Evolutionary conservation across 2,113 vertebrate species (phyloP), one percentile per base, ranked within the genome.

Genomic region (Limanda limanda): DNA sequence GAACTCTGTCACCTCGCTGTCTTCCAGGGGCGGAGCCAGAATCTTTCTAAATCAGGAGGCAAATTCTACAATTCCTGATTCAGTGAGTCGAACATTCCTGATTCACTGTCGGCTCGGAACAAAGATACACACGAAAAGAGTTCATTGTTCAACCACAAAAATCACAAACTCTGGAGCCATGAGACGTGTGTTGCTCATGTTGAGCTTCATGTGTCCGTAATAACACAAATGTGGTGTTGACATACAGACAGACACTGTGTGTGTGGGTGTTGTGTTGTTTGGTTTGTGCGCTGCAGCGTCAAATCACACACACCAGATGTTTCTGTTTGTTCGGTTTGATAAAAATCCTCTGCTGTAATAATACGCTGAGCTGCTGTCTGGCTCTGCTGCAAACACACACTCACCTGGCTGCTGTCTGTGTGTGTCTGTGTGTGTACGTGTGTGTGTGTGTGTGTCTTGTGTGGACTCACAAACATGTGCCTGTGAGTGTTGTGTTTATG

Each of bases 251-350:
- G 61, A 42, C 51, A 52, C 51, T 20, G 18, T 52, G 18, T n/a
- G 45, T 48, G 14, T 48, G 45, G 17, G 45, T 47, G 23, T 51
- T 40, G 57, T 74, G 65, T 35, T 84, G 84, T 85, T 89, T 80
- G 67, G 62, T 83, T 80, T 89, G 82, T 67, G 79, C 65, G 54
- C 79, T 81, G 84, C 81, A 62, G 81, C 70, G 18, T 76, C 76
- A 62, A 81, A 68, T 71, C 76, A 74, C 87, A 78, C 73, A 80
- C 76, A 76, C 77, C 82, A 87, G 79, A 78, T 83, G 86, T 81
- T 82, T 79, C 76, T 87, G 80, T 89, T 87, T 89, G 85, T 78
- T 83, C 79, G 56, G 76, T 73, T 72, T 81, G 82, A 86, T 88
- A 79, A 88, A 86, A 83, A 68, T 78, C 79, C 74, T 85, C 70